Base-by-base conservation (phyloP, 2,888 invertebrate species). In the Creontiades dilutus region DNA sequence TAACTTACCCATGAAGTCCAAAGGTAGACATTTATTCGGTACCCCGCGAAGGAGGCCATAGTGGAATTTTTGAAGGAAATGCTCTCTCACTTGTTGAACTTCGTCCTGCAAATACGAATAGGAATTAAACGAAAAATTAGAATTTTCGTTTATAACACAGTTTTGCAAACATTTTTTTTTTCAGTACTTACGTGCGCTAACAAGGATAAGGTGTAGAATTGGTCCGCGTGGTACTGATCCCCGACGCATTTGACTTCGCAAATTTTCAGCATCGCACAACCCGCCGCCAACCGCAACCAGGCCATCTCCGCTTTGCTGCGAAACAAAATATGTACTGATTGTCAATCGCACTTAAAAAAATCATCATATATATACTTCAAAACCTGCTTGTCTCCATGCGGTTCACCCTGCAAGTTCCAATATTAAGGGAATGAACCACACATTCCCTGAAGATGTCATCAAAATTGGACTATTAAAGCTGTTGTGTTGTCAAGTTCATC, bases 161-260 rank as follows among this genome's bases (percentile, higher is more conserved):
- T 13, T 48, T 13, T 16, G n/a, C n/a, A n/a, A n/a, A n/a, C n/a
- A n/a, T n/a, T n/a, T n/a, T n/a, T n/a, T n/a, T 37, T 7, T 37
- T 37, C 37, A 7, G 37, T 91, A 94, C 96, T 93, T 92, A 96
- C 96, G 92, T 97, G 96, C 96, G 99, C 97, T 90, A 99, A 95
- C 92, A 97, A 96, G 0, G 99, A 98, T 52, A 99, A 94, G 93
- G 97, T 97, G 93, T 98, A 98, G 94, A 98, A 99, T 94, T 99
- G 99, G 92, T 98, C 98, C 0, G 97, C 96, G 2, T 97, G 97
- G 93, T 97, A 98, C 93, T 98, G 97, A 93, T 99, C 98, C 0
- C 98, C 98, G 88, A 98, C 99, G 84, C 97, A 97, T 93, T 98
- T 98, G 93, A 99, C 99, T 93, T 99, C 98, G 94, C 98, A 98